Conservation (phyloP, 2,888 invertebrate species). For the Epinotia nisella region DNA sequence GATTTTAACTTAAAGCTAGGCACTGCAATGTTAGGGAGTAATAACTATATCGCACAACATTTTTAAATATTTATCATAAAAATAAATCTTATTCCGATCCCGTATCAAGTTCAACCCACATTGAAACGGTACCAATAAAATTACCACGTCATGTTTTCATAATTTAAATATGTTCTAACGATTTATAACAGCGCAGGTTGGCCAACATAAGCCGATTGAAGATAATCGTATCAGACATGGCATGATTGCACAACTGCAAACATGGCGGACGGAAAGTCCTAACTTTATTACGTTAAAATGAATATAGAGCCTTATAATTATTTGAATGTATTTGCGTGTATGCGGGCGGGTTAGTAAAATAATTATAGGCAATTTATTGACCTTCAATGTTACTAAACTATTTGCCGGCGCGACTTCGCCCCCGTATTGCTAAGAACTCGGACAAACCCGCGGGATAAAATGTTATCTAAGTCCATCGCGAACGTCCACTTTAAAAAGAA, state of each 20-base stretch:
- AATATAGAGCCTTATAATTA: constrained; percentile 17
- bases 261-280: constrained; percentile 27
- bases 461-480: too few relatives aligned
- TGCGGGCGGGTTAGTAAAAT: constrained; percentile 38
- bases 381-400: constrained; percentile 21
- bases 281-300: background rate
- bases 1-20: too few relatives aligned
- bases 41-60: constrained; percentile 10
- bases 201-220: constrained; percentile 43
- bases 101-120: constrained; percentile 16
- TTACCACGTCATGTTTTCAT: constrained; percentile 41
- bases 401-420: too few relatives aligned
- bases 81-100: constrained; percentile 33
- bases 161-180: constrained; percentile 42
- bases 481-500: background rate
- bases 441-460: too few relatives aligned
- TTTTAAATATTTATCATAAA: constrained; percentile 18
- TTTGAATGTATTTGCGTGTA: constrained; percentile 27
- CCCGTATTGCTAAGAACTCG: too few relatives aligned
- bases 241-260: constrained; percentile 38
- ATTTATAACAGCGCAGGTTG: constrained; percentile 39
- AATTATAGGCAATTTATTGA: constrained; percentile 37
- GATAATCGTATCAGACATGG: constrained; percentile 43
- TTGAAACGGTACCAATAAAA: constrained; percentile 34
- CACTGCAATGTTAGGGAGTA: too few relatives aligned